Evolutionary conservation across 1,140 invertebrate species (phyloP).

Genomic region (Matsumurasca onukii): DNA sequence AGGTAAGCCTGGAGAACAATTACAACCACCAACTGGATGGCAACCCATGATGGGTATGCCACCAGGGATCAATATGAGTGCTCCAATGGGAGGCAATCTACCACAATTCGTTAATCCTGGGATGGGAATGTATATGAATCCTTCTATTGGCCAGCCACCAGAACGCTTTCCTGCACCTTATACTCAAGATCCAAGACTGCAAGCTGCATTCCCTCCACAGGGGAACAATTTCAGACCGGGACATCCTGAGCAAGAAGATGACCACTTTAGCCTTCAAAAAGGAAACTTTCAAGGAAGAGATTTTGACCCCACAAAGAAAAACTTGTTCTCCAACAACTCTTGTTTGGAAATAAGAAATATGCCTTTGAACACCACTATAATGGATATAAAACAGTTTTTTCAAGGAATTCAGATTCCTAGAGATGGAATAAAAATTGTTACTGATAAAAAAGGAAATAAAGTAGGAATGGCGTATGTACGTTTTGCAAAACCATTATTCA

Average conservation of each 20-base stretch:
- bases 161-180: background rate
- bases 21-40: no score
- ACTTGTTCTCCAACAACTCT: conserved; percentile 48
- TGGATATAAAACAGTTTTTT: conserved; percentile 79
- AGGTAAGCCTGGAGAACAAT: no score
- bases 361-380: conserved; percentile 65
- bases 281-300: conserved; percentile 5
- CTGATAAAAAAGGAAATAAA: conserved; percentile 73
- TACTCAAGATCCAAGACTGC: conserved; percentile 21
- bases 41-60: no score
- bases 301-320: background rate
- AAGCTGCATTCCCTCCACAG: background rate
- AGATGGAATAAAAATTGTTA: conserved; percentile 82
- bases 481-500: conserved; percentile 67
- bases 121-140: no score
- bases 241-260: background rate
- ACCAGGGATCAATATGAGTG: no score
- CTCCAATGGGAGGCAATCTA: no score
- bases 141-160: conserved; percentile 2
- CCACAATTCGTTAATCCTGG: no score
- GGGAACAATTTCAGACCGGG: background rate
- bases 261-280: background rate
- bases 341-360: conserved; percentile 73
- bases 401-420: conserved; percentile 73
- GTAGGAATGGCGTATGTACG: conserved; percentile 78